These are phyloP conservation scores for Agapornis roseicollis DNA, from an alignment of 2,113 vertebrate species.

Conservation along the genomic window DNA sequence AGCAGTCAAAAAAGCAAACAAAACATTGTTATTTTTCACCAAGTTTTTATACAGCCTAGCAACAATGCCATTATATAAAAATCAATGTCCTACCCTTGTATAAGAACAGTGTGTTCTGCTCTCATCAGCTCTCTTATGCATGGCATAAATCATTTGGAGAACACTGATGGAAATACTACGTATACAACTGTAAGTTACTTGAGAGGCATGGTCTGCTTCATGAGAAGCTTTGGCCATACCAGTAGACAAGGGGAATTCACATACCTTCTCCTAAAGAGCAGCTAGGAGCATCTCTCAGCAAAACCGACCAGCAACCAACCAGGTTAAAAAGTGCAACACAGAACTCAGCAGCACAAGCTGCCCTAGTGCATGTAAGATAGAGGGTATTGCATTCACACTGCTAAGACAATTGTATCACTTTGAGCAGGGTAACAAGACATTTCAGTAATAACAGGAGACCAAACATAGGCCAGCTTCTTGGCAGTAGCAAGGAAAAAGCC, in stretches of 20 bases:
- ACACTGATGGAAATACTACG: not conserved
- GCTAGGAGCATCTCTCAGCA: not conserved
- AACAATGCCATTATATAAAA: not conserved
- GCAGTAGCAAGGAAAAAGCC: not conserved
- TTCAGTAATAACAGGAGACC: not conserved
- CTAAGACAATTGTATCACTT: not conserved
- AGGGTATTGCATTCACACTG: not conserved
- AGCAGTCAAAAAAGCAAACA: constrained; percentile 46
- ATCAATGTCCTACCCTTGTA: not conserved
- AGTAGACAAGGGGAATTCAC: not conserved
- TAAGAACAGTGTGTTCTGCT: not conserved
- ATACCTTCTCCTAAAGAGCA: not conserved
- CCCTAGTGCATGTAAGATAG: not conserved
- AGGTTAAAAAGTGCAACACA: not conserved
- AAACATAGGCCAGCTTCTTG: not conserved
- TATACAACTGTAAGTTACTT: accelerated
- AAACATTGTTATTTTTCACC: not conserved
- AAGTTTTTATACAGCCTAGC: constrained; percentile 25
- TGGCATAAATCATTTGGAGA: not conserved
- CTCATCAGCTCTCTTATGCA: not conserved
- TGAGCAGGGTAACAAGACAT: not conserved
- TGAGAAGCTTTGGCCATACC: not conserved
- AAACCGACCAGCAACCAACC: not conserved
- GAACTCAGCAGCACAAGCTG: accelerated
- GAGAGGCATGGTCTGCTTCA: not conserved